phyloP scores from a whole-genome alignment of 2,797 vertebrate species.

The Petrocephalus sullivani region DNA sequence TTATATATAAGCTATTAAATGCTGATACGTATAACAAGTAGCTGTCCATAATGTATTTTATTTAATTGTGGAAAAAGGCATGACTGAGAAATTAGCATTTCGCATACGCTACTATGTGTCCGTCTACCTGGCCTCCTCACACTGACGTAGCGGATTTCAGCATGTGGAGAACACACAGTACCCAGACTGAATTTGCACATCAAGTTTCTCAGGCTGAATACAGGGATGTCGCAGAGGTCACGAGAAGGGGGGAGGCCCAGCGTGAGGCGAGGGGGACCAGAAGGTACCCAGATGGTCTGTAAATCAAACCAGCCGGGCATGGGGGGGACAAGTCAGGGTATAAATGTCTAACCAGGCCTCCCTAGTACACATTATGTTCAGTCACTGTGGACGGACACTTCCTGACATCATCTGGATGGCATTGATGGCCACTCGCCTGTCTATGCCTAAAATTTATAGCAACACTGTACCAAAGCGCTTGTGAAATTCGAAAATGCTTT shows the following conservation, averaged over 20 bases:
- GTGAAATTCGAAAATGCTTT: not conserved
- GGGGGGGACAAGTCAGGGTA: not conserved
- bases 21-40: slow-evolving; percentile 5
- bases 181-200: not conserved
- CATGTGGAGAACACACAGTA: not conserved
- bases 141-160: not conserved
- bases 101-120: not conserved
- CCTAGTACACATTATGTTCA: not conserved
- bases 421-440: not conserved
- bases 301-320: not conserved
- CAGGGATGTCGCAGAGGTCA: not conserved
- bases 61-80: not conserved
- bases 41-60: slow-evolving; percentile 10
- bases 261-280: not conserved
- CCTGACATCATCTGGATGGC: not conserved
- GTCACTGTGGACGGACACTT: not conserved
- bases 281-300: slow-evolving; percentile 4
- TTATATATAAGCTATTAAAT: not conserved
- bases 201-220: not conserved
- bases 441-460: not conserved
- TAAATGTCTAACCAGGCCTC: not conserved
- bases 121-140: not conserved
- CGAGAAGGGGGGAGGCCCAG: not conserved
- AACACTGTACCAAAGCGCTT: not conserved
- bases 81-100: not conserved